A percentile compares a stretch with the other conserved stretches of the same genome.
phyloP scores from a whole-genome alignment of 2,797 vertebrate genomes.

The Vireo griseus region DNA sequence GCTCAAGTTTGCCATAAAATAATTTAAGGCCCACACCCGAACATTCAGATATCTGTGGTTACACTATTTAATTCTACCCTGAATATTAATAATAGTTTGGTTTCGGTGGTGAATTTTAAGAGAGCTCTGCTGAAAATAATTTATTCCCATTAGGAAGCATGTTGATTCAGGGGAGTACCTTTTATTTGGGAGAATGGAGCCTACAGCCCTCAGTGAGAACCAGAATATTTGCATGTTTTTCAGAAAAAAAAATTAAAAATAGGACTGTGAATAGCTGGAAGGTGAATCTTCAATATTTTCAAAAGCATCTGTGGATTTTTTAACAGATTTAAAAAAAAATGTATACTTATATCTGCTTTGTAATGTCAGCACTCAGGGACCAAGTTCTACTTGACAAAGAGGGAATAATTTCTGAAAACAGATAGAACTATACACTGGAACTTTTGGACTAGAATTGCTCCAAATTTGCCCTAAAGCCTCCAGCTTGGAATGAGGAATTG shows the following conservation, averaged over 20 bases:
- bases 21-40: background rate
- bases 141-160: background rate
- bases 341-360: background rate
- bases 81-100: background rate
- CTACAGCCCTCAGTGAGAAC: rapidly evolving
- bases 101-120: background rate
- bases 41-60: background rate
- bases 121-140: background rate
- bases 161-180: background rate
- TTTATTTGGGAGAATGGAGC: background rate
- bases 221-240: background rate
- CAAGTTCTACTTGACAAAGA: background rate
- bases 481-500: background rate
- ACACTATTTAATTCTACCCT: background rate
- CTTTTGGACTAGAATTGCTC: background rate
- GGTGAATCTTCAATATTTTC: background rate
- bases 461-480: background rate
- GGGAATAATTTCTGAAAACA: background rate
- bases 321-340: background rate
- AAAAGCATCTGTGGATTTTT: background rate
- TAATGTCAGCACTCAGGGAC: background rate
- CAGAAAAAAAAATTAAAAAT: background rate
- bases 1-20: background rate
- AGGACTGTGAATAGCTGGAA: background rate
- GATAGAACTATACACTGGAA: background rate